Evolutionary conservation across 2,797 vertebrate genomes (phyloP), one percentile per base, ranked within the genome.

Genomic region (Sylvia borin): DNA sequence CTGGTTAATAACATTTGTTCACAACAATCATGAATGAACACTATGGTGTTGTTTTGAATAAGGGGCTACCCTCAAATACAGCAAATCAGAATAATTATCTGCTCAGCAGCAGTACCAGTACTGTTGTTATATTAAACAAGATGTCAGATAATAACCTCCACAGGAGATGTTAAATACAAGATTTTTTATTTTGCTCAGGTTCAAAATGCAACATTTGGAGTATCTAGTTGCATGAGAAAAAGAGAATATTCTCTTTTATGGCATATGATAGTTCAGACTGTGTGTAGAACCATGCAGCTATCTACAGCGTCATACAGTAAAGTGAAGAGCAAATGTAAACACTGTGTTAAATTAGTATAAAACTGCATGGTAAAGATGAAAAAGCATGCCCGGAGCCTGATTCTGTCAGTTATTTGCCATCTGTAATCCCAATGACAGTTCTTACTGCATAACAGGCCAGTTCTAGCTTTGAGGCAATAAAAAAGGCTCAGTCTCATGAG

Each of bases 351-450:
- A 97, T 95, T 90, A 95, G 60, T 75, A 74, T 75, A 88, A 82
- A 74, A 70, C 61, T 61, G 22, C 62, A 66, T 82, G 38, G 32
- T 75, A 75, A 92, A 92, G 85, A 90, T 64, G 72, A 96, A 83
- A 73, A 84, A 73, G 11, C 40, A 79, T 79, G 90, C 87, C 96
- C 75, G 74, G 73, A 92, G 92, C 88, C 43, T 92, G 51, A 61
- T 88, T 95, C 82, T 96, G 84, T 96, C 96, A 92, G 58, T 92
- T 90, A 55, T 90, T 96, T 95, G 64, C 90, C 38, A 85, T 93
- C 67, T 95, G 54, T 95, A 94, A 87, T 91, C 72, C 73, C 82
- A 67, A n/a, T 2, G 57, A 92, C 89, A 79, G 76, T 72, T 93
- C 79, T 75, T 92, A 57, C 64, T 72, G 58, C 36, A 14, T 79